Evolutionary conservation across 2,797 vertebrate genomes (phyloP).

Genomic region (Phalloptychus januarius): DNA sequence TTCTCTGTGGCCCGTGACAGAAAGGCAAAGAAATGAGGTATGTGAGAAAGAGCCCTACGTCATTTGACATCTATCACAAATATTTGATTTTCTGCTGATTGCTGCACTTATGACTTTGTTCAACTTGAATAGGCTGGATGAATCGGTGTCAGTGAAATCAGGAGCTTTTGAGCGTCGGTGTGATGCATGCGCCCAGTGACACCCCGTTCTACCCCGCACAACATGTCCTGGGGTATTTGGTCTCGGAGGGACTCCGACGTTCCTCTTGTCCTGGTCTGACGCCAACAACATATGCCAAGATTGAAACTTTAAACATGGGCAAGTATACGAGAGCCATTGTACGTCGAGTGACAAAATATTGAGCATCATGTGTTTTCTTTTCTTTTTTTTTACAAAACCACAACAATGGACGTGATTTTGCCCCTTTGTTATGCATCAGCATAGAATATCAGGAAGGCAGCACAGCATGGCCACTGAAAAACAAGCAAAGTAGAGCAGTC

Average conservation of each 20-base stretch:
- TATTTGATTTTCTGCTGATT: slow-evolving; percentile 49
- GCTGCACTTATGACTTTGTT: slow-evolving; percentile 18
- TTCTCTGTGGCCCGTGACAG: slow-evolving; percentile 51
- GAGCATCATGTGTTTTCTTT: slow-evolving; percentile 49
- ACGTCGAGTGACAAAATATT: slow-evolving; percentile 44
- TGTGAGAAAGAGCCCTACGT: slow-evolving; percentile 38
- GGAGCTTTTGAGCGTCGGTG: not conserved
- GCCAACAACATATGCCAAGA: not conserved
- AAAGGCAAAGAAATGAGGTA: slow-evolving; percentile 40
- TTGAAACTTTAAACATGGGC: slow-evolving; percentile 18
- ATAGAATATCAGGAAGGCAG: slow-evolving; percentile 54
- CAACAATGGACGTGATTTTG: slow-evolving; percentile 59
- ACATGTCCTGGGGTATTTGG: slow-evolving; percentile 11
- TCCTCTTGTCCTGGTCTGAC: slow-evolving; percentile 10
- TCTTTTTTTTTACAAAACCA: slow-evolving; percentile 44
- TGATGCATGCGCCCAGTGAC: not conserved
- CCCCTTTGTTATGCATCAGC: slow-evolving; percentile 49
- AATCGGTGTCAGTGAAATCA: slow-evolving; percentile 20
- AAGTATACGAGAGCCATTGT: slow-evolving; percentile 32
- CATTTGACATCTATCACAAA: slow-evolving; percentile 49
- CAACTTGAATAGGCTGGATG: slow-evolving; percentile 22
- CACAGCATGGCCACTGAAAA: slow-evolving; percentile 57
- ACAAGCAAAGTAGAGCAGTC: slow-evolving; percentile 65
- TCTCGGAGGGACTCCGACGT: not conserved
- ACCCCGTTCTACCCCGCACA: not conserved